Evolutionary conservation across 2,888 invertebrate genomes (phyloP).

Genomic region (Hylaea fasciaria): DNA sequence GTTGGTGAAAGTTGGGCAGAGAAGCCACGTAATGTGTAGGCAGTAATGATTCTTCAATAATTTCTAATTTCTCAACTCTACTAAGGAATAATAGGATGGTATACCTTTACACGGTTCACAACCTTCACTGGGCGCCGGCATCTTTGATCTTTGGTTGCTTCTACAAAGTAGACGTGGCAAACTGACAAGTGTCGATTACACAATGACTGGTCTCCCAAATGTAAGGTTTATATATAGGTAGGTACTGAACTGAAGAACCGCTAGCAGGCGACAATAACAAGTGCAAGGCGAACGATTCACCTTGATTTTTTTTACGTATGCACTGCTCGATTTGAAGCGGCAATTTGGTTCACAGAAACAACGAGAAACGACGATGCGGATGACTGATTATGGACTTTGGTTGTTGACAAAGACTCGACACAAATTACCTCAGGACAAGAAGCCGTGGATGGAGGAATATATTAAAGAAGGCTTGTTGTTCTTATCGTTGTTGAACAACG

Average conservation of each 20-base stretch:
- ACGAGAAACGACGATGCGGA: background rate
- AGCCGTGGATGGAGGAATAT: too few relatives aligned
- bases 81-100: background rate
- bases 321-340: slow-evolving; percentile 10
- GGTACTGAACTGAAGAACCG: slow-evolving; percentile 36
- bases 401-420: too few relatives aligned
- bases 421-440: too few relatives aligned
- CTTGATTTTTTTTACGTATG: slow-evolving; percentile 52
- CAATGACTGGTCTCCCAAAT: slow-evolving; percentile 30
- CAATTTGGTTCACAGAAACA: slow-evolving; percentile 4
- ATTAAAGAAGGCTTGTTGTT: too few relatives aligned
- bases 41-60: too few relatives aligned
- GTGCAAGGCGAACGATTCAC: slow-evolving; percentile 54
- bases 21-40: background rate
- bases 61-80: too few relatives aligned
- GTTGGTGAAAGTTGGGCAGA: background rate
- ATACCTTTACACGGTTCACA: slow-evolving; percentile 78
- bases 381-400: background rate
- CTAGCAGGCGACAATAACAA: slow-evolving; percentile 53
- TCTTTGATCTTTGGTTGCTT: slow-evolving; percentile 48
- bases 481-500: too few relatives aligned
- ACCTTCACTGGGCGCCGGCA: slow-evolving; percentile 84
- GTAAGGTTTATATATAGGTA: slow-evolving; percentile 54
- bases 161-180: slow-evolving; percentile 8
- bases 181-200: slow-evolving; percentile 34